A percentile compares a stretch with the other conserved stretches of the same genome.
Evolutionary conservation across 1,140 invertebrate species (phyloP).

Genomic region (Trichonephila inaurata): DNA sequence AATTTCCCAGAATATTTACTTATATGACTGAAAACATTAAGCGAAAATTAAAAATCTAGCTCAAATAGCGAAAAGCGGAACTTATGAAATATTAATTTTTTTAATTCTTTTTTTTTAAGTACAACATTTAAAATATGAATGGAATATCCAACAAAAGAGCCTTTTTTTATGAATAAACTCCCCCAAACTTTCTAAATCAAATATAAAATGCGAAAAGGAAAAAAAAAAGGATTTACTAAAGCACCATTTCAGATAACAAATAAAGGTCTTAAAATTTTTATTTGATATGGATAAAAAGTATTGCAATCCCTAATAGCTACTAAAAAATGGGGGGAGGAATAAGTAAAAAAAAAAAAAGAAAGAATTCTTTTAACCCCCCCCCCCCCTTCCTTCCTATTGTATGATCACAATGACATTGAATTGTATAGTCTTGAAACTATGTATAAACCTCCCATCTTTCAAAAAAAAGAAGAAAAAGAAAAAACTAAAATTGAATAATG

Average conservation of each 20-base stretch:
- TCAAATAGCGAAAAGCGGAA: no score
- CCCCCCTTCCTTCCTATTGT: not conserved
- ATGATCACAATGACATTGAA: not conserved
- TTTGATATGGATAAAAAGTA: not conserved
- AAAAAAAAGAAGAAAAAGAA: not conserved
- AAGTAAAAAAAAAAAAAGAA: not conserved
- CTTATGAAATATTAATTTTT: not conserved
- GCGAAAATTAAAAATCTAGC: no score
- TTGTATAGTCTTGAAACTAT: not conserved
- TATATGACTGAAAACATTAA: no score
- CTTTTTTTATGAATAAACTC: not conserved
- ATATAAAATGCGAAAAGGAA: not conserved
- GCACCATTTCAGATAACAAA: not conserved
- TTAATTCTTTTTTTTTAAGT: not conserved
- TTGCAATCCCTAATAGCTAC: not conserved
- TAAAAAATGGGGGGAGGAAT: not conserved
- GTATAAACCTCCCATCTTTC: not conserved
- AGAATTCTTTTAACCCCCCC: not conserved
- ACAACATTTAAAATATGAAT: not conserved
- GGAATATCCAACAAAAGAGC: not conserved
- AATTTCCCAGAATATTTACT: no score
- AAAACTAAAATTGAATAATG: conserved; percentile 42
- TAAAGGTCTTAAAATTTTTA: conserved; percentile 23
- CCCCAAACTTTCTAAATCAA: not conserved
- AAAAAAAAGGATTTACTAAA: not conserved